Conservation (phyloP, 1,140 invertebrate genomes). For the Penaeus indicus region DNA sequence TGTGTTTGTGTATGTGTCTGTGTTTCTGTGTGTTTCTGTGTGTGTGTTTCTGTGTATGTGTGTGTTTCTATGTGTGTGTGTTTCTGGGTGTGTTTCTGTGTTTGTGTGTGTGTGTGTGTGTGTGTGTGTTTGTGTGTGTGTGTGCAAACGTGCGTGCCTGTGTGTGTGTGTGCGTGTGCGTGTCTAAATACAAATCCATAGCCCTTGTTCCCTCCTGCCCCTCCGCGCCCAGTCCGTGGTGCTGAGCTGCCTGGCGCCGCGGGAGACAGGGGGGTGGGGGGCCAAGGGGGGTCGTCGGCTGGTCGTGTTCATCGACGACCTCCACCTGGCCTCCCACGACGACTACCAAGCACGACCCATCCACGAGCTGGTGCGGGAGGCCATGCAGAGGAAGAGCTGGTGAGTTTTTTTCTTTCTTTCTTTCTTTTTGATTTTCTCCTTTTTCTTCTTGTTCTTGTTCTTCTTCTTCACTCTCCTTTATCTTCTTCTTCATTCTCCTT, state of each 20-base stretch:
- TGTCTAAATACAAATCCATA: no score
- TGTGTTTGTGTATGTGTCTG: no score
- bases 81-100: background rate
- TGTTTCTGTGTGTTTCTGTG: no score
- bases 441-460: no score
- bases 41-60: background rate
- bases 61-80: background rate
- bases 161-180: no score
- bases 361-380: constrained; percentile 89
- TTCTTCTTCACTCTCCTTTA: no score
- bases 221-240: constrained; percentile 9
- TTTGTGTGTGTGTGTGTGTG: background rate
- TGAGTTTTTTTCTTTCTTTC: constrained; percentile 63
- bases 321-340: constrained; percentile 92
- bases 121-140: background rate
- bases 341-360: constrained; percentile 90
- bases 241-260: constrained; percentile 3
- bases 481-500: no score
- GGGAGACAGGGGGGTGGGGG: constrained; percentile 36
- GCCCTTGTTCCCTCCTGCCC: background rate
- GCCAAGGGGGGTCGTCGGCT: constrained; percentile 37
- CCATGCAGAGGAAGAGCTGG: constrained; percentile 87
- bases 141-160: background rate
- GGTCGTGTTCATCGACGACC: constrained; percentile 92
- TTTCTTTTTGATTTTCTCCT: no score